Evolutionary conservation across 1,140 invertebrate genomes (phyloP), one percentile per base, ranked within the genome.

Genomic region (Caerostris extrusa): DNA sequence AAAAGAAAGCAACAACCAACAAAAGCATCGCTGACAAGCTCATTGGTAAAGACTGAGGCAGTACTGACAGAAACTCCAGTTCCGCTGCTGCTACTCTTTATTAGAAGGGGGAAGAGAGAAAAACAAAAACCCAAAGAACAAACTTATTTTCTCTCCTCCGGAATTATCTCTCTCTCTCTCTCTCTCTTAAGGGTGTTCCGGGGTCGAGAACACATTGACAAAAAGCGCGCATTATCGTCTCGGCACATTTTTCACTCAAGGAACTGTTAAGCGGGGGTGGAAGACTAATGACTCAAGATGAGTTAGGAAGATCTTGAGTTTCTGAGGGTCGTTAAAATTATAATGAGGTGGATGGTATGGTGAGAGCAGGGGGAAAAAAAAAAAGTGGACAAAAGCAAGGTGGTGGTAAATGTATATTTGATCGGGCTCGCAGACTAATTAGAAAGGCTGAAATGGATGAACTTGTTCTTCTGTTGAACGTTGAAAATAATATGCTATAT

Each of bases 11-110:
- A 10, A 77, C 53, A 77, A 77, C 12, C 50, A 77, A 34, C 34
- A 77, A 77, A 77, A 77, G 71, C 3, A 53, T 19, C 71, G 71
- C 71, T 77, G 71, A 77, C 71, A 77, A 77, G 71, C 71, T 77
- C 71, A 77, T 77, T 77, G 71, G 71, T 10, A 77, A 64, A 64
- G 61, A 50, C 71, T 77, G 53, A 19, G 10, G 19, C 14, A 77
- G 10, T 34, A 77, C 71, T 77, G 71, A 77, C 71, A 77, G 71
- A 50, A 77, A 77, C 71, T 77, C 71, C 34, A 77, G 34, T 77
- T 77, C 53, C 71, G 12, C 71, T 77, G 34, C 34, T 34, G 34
- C 71, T 10, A 53, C 50, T 77, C 71, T 77, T 77, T 77, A 77
- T 77, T 77, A 77, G 34, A 77, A 34, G 71, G 7, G 61, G 61